phyloP scores from a whole-genome alignment of 1,140 invertebrate genomes.

The Listronotus bonariensis region DNA sequence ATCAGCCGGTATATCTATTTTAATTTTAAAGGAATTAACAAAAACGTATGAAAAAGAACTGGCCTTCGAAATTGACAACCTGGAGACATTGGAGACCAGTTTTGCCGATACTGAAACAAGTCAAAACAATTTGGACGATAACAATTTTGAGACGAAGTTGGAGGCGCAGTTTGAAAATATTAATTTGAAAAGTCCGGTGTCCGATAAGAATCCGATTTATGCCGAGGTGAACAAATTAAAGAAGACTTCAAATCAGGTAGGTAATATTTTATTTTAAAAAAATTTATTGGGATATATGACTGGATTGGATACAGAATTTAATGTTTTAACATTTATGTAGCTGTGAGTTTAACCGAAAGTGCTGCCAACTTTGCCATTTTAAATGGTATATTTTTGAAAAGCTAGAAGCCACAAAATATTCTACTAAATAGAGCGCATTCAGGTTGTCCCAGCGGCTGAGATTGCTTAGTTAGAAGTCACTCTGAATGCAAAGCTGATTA shows the following conservation, averaged over 20 bases:
- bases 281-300: too few relatives aligned
- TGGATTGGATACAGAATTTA: too few relatives aligned
- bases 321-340: too few relatives aligned
- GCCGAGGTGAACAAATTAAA: conserved; percentile 50
- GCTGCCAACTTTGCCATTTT: too few relatives aligned
- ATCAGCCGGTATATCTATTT: background rate
- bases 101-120: conserved; percentile 49
- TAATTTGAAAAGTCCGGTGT: conserved; percentile 44
- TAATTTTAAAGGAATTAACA: conserved; percentile 37
- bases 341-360: too few relatives aligned
- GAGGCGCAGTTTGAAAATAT: conserved; percentile 44
- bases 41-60: conserved; percentile 44
- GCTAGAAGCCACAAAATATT: too few relatives aligned
- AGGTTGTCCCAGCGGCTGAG: too few relatives aligned
- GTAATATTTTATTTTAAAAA: too few relatives aligned
- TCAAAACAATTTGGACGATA: conserved; percentile 44
- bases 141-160: conserved; percentile 33
- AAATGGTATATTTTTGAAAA: too few relatives aligned
- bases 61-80: conserved; percentile 40
- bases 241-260: conserved; percentile 30
- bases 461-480: too few relatives aligned
- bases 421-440: too few relatives aligned
- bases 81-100: conserved; percentile 45
- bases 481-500: too few relatives aligned
- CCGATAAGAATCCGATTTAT: conserved; percentile 50